Evolutionary conservation across 2,113 vertebrate genomes (phyloP), one percentile per base, ranked within the genome.

Genomic region (Gasterosteus aculeatus): DNA sequence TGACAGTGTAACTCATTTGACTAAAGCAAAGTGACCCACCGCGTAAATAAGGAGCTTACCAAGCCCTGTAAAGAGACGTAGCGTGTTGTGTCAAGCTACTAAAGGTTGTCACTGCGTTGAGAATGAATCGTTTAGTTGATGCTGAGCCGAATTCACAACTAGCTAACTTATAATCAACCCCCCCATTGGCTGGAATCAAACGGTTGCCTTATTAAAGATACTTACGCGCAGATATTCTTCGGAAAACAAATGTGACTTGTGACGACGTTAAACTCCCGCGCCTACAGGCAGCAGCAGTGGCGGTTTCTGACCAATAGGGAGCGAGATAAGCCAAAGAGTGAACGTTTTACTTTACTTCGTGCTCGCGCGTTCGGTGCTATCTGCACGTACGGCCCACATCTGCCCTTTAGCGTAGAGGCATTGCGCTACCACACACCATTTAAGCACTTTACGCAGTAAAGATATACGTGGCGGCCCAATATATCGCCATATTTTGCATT

Each of bases 281-380:
- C 91, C 92, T 91, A 90, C 74, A 67, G 14, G 33, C 14, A 42
- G 54, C 42, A 72, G 29, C 15, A 64, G 42, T 7, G 15, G 18
- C 72, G 2, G 14, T 61, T 7, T 46, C 71, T 46, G 63, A 66
- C 92, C 90, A 93, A 92, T 93, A 19, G 47, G 58, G 39, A 42
- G 58, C 14, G 0, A 90, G 87, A 59, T 18, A 47, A 16, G 22
- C 39, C 7, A 44, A 54, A 9, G 39, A 0, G 70, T 9, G 82
- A 44, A 0, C 78, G 85, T 81, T 89, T 83, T 81, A 19, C 0
- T 0, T 0, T 5, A 0, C 0, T 0, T 3, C 1, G 14, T 1
- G 4, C 19, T 14, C 46, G 35, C 19, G 35, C 10, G 64, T 31
- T 14, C 81, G 86, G 86, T 2, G 61, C 5, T 57, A 61, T 16